Base-by-base conservation (phyloP, 2,888 invertebrate genomes). In the Apodemia hepburni region DNA sequence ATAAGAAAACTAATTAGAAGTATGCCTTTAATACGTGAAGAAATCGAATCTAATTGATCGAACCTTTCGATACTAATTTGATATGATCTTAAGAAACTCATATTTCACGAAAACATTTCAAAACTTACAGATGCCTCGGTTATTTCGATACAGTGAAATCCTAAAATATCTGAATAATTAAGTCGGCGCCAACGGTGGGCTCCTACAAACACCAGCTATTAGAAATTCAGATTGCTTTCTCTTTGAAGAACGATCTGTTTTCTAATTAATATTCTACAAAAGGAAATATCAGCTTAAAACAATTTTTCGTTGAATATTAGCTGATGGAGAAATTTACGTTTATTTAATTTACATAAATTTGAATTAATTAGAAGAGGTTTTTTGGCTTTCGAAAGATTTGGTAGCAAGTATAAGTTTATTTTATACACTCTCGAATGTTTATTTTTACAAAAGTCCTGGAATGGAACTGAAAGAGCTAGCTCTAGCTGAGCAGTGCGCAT, bases 201-300 rank as follows among this genome's bases (percentile, higher is more conserved):
- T 22, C 22, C 27, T 42, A 42, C 42, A 27, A 54, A 27, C 54
- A 54, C 51, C 57, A 49, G 27, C 18, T 57, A 51, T 61, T 61
- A 51, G 42, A 58, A 58, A 64, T 64, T 61, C 58, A 64, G 60
- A 66, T 62, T 60, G 60, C 47, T 33, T 33, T 51, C 51, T 51
- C 51, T 51, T 51, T 51, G 51, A 27, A 51, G 51, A 51, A 51
- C 51, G 51, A 51, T 51, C 51, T 51, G 51, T 51, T 47, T 49
- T 49, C 60, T 51, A 38, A 61, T 61, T 61, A 51, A 61, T 61
- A 61, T 61, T 61, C 60, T 60, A 49, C 38, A 29, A 47, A 27
- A 29, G 49, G 35, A 49, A 49, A 49, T 49, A 49, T 49, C 49
- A 49, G 49, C 49, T 49, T 49, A 49, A 49, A 49, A 49, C 49